Conservation (phyloP, 2,797 vertebrate species). For the Amphiprion clarkii region DNA sequence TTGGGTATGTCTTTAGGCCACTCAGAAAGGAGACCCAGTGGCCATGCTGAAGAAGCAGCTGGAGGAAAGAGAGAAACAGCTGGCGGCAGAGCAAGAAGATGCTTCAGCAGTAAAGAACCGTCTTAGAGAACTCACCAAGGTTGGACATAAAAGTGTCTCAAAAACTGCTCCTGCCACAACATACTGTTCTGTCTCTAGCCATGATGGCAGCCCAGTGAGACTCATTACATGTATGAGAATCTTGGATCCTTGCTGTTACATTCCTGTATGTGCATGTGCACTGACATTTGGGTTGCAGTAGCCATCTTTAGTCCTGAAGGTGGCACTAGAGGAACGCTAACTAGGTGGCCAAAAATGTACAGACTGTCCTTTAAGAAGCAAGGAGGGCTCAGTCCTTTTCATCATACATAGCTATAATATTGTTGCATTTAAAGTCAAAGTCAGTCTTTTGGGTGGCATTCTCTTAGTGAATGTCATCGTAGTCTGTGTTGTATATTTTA, state of each 20-base stretch:
- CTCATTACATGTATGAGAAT: background rate
- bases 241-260: background rate
- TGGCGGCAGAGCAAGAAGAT: constrained; percentile 91
- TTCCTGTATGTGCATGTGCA: background rate
- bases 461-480: background rate
- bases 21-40: constrained; percentile 94
- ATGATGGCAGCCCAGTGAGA: background rate
- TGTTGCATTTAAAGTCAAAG: too few species aligned
- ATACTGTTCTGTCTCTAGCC: background rate
- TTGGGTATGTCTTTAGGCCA: constrained; percentile 83
- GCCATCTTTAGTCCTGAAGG: constrained; percentile 51
- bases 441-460: background rate
- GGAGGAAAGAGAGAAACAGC: constrained; percentile 94
- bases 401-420: too few species aligned
- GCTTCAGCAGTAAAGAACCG: constrained; percentile 87
- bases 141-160: constrained; percentile 57
- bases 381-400: too few species aligned
- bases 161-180: background rate
- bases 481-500: too few species aligned
- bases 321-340: constrained; percentile 48
- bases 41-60: constrained; percentile 92
- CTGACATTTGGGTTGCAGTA: background rate
- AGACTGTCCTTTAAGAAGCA: background rate
- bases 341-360: background rate
- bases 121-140: constrained; percentile 92